Evolutionary conservation across 2,113 vertebrate species (phyloP).

Genomic region (Synchiropus splendidus): DNA sequence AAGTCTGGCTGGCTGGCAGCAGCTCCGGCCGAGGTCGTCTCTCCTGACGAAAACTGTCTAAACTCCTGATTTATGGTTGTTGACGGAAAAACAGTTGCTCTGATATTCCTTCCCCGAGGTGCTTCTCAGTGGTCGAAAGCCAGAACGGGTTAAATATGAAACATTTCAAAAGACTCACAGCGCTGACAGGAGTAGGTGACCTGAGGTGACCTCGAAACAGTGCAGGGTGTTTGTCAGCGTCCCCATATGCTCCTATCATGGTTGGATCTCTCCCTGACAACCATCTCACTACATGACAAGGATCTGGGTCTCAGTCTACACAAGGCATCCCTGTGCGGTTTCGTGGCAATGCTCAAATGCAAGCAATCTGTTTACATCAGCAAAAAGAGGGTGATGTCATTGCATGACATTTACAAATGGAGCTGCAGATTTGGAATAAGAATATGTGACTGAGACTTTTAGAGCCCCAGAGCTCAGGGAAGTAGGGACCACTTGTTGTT

Average conservation of each 20-base stretch:
- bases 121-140: slow-evolving; percentile 12
- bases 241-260: slow-evolving; percentile 8
- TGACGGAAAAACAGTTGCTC: slow-evolving; percentile 19
- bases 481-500: no score
- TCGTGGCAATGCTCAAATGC: no score
- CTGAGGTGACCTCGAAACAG: slow-evolving; percentile 35
- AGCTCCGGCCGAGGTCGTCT: slow-evolving; percentile 50
- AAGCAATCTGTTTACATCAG: no score
- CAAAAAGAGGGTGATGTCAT: background rate
- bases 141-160: background rate
- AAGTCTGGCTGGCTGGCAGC: slow-evolving; percentile 35
- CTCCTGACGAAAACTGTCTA: slow-evolving; percentile 42
- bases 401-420: background rate
- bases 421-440: background rate
- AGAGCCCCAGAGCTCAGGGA: no score
- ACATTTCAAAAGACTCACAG: slow-evolving; percentile 2
- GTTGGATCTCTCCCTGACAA: slow-evolving; percentile 15
- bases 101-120: background rate
- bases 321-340: no score
- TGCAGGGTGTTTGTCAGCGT: slow-evolving; percentile 34
- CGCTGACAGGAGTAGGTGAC: slow-evolving; percentile 37
- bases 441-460: no score
- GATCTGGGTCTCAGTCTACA: no score
- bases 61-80: slow-evolving; percentile 20
- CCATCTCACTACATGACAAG: slow-evolving; percentile 7